phyloP scores from a whole-genome alignment of 2,113 vertebrate species.

The Edolisoma coerulescens region DNA sequence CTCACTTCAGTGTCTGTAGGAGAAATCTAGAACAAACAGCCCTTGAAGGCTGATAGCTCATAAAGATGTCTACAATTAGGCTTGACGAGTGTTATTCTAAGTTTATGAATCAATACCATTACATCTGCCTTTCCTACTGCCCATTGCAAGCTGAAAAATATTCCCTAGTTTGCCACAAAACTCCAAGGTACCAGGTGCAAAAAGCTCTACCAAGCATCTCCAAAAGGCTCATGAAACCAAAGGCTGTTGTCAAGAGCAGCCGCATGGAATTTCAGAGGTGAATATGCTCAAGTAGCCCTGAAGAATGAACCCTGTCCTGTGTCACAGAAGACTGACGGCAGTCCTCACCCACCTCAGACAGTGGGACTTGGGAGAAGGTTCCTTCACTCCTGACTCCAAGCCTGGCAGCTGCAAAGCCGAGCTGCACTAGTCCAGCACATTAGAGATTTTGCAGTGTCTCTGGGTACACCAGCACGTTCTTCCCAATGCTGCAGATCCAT shows the following conservation, averaged over 20 bases:
- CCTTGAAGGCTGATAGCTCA: background rate
- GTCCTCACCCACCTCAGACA: background rate
- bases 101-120: background rate
- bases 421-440: accelerated
- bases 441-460: background rate
- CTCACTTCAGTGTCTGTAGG: background rate
- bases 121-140: background rate
- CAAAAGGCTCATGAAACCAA: background rate
- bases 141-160: background rate
- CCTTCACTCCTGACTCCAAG: background rate
- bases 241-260: background rate
- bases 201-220: background rate
- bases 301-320: background rate
- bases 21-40: background rate
- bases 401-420: background rate
- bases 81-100: background rate
- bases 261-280: background rate
- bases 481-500: background rate
- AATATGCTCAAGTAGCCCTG: background rate
- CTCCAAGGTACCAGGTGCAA: background rate
- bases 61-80: background rate
- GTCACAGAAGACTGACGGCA: background rate
- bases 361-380: background rate
- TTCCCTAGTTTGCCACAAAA: background rate
- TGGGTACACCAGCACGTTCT: background rate